Conservation (phyloP, 2,113 vertebrate species). For the Rhinolophus ferrumequinum region DNA sequence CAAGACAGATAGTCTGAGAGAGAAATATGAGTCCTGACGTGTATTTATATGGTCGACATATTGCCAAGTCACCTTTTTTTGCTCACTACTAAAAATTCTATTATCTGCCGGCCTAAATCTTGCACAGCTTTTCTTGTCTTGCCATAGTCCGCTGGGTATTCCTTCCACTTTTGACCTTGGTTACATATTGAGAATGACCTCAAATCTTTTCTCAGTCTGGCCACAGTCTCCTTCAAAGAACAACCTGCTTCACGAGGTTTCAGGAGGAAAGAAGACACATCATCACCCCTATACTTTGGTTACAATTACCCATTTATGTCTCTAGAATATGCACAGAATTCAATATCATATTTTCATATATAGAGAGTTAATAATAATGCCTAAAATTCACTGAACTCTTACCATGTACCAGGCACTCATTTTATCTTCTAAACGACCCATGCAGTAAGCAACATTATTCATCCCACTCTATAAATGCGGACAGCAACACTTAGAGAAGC, state of each 20-base stretch:
- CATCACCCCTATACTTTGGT: background rate
- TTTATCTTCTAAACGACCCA: background rate
- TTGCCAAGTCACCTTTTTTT: background rate
- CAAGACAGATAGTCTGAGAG: background rate
- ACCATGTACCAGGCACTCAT: fast-evolving
- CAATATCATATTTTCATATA: background rate
- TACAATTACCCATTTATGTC: background rate
- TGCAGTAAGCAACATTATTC: background rate
- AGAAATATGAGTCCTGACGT: background rate
- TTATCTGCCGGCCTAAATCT: background rate
- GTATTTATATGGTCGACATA: background rate
- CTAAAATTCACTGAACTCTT: background rate
- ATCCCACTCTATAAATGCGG: background rate
- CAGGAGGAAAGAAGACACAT: background rate
- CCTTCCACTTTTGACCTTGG: background rate
- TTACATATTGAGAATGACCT: background rate
- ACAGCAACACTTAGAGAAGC: background rate
- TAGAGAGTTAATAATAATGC: background rate
- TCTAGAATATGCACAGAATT: background rate
- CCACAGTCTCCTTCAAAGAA: background rate
- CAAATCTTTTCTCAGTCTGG: background rate
- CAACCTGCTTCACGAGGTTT: background rate
- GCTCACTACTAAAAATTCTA: background rate
- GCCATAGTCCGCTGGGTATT: background rate
- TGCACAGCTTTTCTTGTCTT: background rate